A percentile compares a stretch with the other conserved stretches of the same genome.
Conservation (phyloP, 2,797 vertebrate genomes). For the Valencia hispanica region DNA sequence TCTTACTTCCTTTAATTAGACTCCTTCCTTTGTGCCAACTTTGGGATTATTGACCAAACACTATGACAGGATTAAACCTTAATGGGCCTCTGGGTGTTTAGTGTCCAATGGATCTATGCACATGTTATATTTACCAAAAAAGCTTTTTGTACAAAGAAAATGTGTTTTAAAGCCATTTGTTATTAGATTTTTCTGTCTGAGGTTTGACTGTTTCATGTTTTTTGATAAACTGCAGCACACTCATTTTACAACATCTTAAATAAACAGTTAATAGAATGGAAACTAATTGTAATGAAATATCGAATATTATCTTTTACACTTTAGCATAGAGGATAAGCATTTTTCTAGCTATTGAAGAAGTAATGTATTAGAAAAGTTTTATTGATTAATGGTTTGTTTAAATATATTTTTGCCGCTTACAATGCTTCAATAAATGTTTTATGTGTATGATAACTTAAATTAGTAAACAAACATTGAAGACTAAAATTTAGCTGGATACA, state of each 20-base stretch:
- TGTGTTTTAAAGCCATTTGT: not conserved
- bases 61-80: slow-evolving; percentile 50
- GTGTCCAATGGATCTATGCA: slow-evolving; percentile 15
- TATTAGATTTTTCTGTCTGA: not conserved
- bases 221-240: not conserved
- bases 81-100: slow-evolving; percentile 44
- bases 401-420: not conserved
- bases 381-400: not conserved
- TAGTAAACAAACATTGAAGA: not conserved
- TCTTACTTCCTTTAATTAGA: slow-evolving; percentile 33
- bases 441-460: not conserved
- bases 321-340: not conserved
- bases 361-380: not conserved
- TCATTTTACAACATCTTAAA: not conserved
- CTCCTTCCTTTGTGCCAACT: slow-evolving; percentile 24
- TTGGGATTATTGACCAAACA: slow-evolving; percentile 46
- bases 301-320: not conserved
- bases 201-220: not conserved
- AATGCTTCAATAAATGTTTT: not conserved
- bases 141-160: slow-evolving; percentile 9
- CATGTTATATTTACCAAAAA: slow-evolving; percentile 30
- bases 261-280: not conserved
- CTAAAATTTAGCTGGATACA: not conserved
- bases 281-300: not conserved
- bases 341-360: not conserved